A percentile compares a stretch with the other conserved stretches of the same genome.
These are phyloP conservation scores for Globodera rostochiensis DNA, from an alignment of 1,140 invertebrate genomes.

Conservation along the genomic window DNA sequence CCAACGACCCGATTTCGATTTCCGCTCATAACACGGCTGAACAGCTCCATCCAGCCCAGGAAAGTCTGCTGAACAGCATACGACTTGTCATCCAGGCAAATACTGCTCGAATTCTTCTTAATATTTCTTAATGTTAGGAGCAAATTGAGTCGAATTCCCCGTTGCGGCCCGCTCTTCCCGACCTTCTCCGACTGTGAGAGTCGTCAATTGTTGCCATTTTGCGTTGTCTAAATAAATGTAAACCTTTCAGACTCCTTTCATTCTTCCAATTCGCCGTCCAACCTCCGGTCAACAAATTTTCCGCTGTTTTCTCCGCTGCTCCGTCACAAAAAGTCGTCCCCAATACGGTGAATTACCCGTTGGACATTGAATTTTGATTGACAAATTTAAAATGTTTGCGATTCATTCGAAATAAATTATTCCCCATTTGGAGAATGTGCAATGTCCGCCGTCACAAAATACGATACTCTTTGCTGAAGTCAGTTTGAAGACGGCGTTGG, in stretches of 20 bases:
- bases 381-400: no score
- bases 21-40: conserved; percentile 27
- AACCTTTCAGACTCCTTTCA: conserved; percentile 8
- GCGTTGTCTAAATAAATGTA: neutral
- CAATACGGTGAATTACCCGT: neutral
- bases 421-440: conserved; percentile 23
- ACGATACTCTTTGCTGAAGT: conserved; percentile 60
- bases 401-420: neutral
- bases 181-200: conserved; percentile 46
- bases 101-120: neutral
- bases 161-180: conserved; percentile 50
- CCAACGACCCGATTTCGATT: conserved; percentile 57
- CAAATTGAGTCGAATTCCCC: conserved; percentile 41
- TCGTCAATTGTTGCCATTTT: neutral
- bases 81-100: conserved; percentile 48
- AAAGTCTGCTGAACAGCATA: conserved; percentile 58
- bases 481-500: conserved; percentile 53
- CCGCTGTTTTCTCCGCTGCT: neutral
- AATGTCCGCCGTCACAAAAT: conserved; percentile 46
- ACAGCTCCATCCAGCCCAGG: conserved; percentile 54
- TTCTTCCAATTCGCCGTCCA: conserved; percentile 56
- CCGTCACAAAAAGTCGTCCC: neutral
- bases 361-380: neutral
- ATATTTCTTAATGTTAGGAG: conserved; percentile 47
- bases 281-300: conserved; percentile 46